Evolutionary conservation across 2,797 vertebrate species (phyloP).

Genomic region (Nothura maculosa): DNA sequence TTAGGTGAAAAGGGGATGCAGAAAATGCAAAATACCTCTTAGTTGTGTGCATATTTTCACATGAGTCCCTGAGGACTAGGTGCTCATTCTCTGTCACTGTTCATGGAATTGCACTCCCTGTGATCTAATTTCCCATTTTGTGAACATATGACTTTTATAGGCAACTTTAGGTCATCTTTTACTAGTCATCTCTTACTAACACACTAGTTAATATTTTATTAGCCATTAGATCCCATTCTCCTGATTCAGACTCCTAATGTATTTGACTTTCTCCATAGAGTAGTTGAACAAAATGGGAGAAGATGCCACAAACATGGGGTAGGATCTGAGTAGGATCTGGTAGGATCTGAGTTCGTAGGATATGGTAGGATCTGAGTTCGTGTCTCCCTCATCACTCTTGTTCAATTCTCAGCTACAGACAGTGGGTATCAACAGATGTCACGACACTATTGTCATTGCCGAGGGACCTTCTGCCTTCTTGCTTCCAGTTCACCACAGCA

Average conservation of each 20-base stretch:
- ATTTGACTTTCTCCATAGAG: not conserved
- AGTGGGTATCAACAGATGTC: not conserved
- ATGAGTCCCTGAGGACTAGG: fast-evolving
- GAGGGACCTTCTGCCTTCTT: not conserved
- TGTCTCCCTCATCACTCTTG: not conserved
- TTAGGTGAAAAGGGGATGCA: fast-evolving
- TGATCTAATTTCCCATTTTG: not conserved
- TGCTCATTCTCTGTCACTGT: not conserved
- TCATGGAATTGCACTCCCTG: fast-evolving
- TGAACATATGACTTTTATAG: fast-evolving
- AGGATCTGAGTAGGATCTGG: not conserved
- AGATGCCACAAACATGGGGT: not conserved
- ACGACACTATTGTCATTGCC: not conserved
- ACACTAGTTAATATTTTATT: fast-evolving
- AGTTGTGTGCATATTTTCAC: fast-evolving
- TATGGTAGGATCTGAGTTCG: fast-evolving
- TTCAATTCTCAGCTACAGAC: not conserved
- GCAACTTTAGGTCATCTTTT: not conserved
- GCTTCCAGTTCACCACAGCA: not conserved
- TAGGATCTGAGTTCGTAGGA: fast-evolving
- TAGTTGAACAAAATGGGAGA: not conserved
- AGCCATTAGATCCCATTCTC: fast-evolving
- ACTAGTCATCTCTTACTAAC: not conserved
- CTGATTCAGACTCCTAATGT: not conserved
- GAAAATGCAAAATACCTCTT: not conserved